Conservation (phyloP, 35 echinoderm and acorn worm species). For the Lytechinus variegatus region DNA sequence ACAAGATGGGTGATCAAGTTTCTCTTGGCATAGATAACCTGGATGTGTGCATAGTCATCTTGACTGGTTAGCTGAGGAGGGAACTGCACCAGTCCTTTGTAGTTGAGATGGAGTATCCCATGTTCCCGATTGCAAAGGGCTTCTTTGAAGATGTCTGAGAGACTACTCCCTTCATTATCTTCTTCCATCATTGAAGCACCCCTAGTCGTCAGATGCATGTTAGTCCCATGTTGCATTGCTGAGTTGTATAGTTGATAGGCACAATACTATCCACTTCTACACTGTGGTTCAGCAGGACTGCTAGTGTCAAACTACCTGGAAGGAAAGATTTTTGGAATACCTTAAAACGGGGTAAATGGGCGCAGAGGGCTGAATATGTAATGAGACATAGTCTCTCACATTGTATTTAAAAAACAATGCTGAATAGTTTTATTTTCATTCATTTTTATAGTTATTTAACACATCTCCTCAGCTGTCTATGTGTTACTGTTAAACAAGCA, state of each 20-base stretch:
- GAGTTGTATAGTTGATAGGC: neutral
- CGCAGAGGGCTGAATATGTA: too few relatives aligned
- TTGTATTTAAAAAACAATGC: too few relatives aligned
- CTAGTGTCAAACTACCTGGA: too few relatives aligned
- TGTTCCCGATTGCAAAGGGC: neutral
- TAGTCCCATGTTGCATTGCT: neutral
- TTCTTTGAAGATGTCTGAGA: constrained; percentile 50
- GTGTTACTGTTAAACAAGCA: too few relatives aligned
- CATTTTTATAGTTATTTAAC: too few relatives aligned
- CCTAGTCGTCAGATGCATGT: neutral
- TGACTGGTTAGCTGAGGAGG: constrained; percentile 21
- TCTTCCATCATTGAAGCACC: constrained; percentile 31
- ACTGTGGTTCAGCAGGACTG: too few relatives aligned
- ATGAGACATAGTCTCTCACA: too few relatives aligned
- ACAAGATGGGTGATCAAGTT: constrained; percentile 59
- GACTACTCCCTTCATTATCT: constrained; percentile 59
- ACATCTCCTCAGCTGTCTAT: too few relatives aligned
- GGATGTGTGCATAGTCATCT: constrained; percentile 38
- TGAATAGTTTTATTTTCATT: too few relatives aligned
- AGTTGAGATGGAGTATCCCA: constrained; percentile 60
- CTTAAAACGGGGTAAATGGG: too few relatives aligned
- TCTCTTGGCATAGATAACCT: constrained; percentile 55
- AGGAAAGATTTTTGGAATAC: too few relatives aligned
- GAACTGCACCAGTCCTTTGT: constrained; percentile 61
- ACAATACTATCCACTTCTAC: too few relatives aligned